Conservation (phyloP, 1,140 invertebrate species). For the Thaumatotibia leucotreta region DNA sequence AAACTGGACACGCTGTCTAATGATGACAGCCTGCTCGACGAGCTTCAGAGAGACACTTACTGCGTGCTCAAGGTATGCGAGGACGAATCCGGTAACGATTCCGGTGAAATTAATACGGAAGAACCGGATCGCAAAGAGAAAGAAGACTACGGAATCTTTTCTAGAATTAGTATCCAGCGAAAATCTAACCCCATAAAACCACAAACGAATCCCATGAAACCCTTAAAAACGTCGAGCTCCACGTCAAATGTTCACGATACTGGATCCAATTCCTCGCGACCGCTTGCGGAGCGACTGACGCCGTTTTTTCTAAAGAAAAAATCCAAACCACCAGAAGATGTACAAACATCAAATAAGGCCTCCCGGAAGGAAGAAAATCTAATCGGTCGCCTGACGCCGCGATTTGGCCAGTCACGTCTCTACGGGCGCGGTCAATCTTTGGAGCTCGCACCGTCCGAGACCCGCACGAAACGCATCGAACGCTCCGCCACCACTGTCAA, state of each 20-base stretch:
- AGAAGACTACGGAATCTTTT: constrained; percentile 59
- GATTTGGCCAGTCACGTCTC: constrained; percentile 65
- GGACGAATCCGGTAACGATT: constrained; percentile 41
- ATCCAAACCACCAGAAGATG: constrained; percentile 53
- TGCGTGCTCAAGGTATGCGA: constrained; percentile 61
- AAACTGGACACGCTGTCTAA: constrained; percentile 46
- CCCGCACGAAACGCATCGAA: constrained; percentile 48
- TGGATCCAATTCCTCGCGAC: constrained; percentile 50
- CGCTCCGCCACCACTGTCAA: constrained; percentile 63
- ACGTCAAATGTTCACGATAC: constrained; percentile 61
- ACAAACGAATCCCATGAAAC: constrained; percentile 43
- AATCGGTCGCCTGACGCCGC: constrained; percentile 58
- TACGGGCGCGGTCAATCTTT: constrained; percentile 59
- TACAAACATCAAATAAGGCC: constrained; percentile 23
- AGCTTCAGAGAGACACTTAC: constrained; percentile 57
- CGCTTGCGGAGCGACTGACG: constrained; percentile 59
- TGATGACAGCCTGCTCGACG: constrained; percentile 62
- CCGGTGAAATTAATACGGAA: constrained; percentile 18
- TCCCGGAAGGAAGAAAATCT: constrained; percentile 63
- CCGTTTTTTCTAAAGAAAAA: constrained; percentile 71
- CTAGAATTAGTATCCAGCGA: constrained; percentile 59
- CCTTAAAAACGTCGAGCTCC: constrained; percentile 59
- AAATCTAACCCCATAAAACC: constrained; percentile 71
- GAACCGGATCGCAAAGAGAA: constrained; percentile 31
- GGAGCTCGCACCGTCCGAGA: constrained; percentile 42